phyloP scores from a whole-genome alignment of 2,888 invertebrate species.

The Heteromyza rotundicornis region DNA sequence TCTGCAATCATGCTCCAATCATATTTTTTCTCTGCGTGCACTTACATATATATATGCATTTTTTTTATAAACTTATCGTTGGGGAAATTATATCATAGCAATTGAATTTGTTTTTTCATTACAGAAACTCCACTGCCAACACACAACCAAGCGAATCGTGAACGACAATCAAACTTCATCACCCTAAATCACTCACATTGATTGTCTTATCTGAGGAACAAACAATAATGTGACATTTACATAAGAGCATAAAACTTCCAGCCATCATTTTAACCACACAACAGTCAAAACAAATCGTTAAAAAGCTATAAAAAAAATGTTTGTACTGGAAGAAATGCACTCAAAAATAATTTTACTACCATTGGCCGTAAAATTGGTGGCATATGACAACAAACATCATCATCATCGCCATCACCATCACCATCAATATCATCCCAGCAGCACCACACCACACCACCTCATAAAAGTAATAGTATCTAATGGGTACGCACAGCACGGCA shows the following conservation, averaged over 20 bases:
- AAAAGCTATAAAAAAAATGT: conserved; percentile 53
- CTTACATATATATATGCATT: too few relatives aligned
- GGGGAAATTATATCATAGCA: too few relatives aligned
- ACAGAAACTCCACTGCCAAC: background rate
- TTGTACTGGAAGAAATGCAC: conserved; percentile 42
- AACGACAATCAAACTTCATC: background rate
- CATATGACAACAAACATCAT: conserved; percentile 15
- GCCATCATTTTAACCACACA: background rate
- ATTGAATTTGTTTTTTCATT: background rate
- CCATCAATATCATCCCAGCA: conserved; percentile 35
- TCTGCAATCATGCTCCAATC: too few relatives aligned
- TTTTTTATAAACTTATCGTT: too few relatives aligned
- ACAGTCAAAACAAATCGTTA: conserved; percentile 59
- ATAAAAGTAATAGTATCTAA: conserved; percentile 50
- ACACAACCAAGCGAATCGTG: background rate
- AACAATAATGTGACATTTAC: background rate
- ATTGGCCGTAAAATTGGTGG: conserved; percentile 23
- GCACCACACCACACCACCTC: conserved; percentile 52
- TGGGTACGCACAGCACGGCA: conserved; percentile 29
- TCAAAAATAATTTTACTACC: conserved; percentile 50
- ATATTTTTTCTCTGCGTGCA: too few relatives aligned
- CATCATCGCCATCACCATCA: conserved; percentile 33
- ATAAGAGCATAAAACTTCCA: background rate
- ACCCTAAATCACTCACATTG: background rate
- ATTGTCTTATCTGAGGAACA: background rate